Evolutionary conservation across 2,113 vertebrate genomes (phyloP).

Genomic region (Prunella fulvescens): DNA sequence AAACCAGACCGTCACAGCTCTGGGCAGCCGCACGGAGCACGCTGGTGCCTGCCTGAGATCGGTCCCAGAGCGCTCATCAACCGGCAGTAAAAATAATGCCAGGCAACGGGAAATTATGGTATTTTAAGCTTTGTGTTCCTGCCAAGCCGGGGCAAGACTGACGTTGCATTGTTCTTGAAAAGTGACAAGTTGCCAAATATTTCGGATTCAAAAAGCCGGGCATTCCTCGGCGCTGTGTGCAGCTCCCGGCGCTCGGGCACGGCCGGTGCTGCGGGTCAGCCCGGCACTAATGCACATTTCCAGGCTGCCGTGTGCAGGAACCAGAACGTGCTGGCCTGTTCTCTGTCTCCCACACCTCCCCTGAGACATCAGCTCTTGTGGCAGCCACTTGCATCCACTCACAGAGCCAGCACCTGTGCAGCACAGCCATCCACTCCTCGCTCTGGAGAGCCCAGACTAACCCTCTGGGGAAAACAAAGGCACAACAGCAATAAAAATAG

Average conservation of each 20-base stretch:
- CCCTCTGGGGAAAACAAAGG: neutral
- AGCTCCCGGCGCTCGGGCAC: neutral
- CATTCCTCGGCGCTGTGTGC: neutral
- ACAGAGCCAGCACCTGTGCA: neutral
- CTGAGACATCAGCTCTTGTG: too few relatives aligned
- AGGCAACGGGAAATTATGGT: accelerated
- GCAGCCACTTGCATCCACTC: neutral
- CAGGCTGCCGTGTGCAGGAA: accelerated
- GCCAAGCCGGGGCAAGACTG: neutral
- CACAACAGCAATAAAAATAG: neutral
- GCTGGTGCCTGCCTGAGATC: too few relatives aligned
- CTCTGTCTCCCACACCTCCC: neutral
- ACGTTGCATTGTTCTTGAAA: neutral
- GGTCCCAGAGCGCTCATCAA: accelerated
- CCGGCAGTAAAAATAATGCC: neutral
- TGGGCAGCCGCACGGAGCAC: neutral
- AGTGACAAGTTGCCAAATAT: neutral
- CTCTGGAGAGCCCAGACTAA: neutral
- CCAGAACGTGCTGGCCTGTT: accelerated
- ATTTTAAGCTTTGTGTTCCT: neutral
- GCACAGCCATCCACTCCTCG: accelerated
- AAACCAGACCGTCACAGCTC: accelerated
- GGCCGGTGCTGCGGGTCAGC: neutral
- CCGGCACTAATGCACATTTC: accelerated
- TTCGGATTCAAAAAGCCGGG: accelerated